Evolutionary conservation across 2,113 vertebrate genomes (phyloP), one percentile per base, ranked within the genome.

Genomic region (Engraulis encrasicolus): DNA sequence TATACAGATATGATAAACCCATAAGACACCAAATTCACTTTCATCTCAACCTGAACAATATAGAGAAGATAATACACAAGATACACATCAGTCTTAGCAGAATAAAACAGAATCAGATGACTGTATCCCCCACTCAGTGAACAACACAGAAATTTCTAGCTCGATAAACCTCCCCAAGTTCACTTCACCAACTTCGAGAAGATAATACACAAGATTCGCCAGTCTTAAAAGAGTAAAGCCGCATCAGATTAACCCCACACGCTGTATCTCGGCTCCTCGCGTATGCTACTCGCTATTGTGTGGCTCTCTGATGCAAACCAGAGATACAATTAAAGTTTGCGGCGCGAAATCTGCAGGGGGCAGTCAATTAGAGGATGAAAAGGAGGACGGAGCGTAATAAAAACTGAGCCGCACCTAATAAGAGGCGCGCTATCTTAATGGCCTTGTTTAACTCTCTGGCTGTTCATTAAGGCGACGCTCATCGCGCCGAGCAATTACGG

Each of bases 401-500:
- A 85, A 85, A 66, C 81, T 80, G 80, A 45, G 61, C 78, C 58
- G 52, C 45, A 40, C 48, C 77, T 77, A 78, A 58, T 58, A 80
- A 79, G 66, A 84, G 81, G 83, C 74, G 82, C 49, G 52, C 40
- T 84, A 77, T 84, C 38, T 78, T 88, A 89, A 87, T 85, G 88
- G 37, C 74, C 48, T 84, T 54, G 58, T 85, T 61, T 79, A 87
- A 86, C 85, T 80, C 66, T 79, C 84, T 77, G 54, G 82, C 83
- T 86, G 83, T 87, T 89, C 86, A 89, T 87, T 89, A 84, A 77
- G 80, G 66, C 52, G 2, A 14, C 61, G 58, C 82, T 84, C 79
- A 84, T 87, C 84, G 88, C 83, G 82, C 84, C 78, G 18, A 23
- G 82, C 85, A 87, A 89, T 89, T 89, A 84, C 84, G 34, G 79